Evolutionary conservation across 2,888 invertebrate species (phyloP), one percentile per base, ranked within the genome.

Genomic region (Scaptomyza parva): DNA sequence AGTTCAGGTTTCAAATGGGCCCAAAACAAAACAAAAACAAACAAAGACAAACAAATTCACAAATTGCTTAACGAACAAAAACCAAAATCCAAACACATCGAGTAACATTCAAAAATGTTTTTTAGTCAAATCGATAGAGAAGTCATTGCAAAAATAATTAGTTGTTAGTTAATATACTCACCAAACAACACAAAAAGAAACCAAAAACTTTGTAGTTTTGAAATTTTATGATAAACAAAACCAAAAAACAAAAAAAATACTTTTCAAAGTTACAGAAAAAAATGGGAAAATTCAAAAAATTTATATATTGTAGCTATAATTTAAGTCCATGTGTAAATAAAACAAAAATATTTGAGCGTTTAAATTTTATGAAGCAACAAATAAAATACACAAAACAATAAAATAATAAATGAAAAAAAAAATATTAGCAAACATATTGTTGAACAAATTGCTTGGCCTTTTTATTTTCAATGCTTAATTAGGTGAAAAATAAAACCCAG

Each of bases 1-100:
- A 77, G 74, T 87, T 87, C 88, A 87, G 86, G 86, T 87, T 87
- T 87, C 86, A 87, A 77, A 74, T 67, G 86, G 86, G 86, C 88
- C 86, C 86, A 88, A 71, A 59, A n/a, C n/a, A n/a, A n/a, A n/a
- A n/a, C n/a, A 63, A 70, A 35, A 64, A 59, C 69, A 28, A 28
- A 28, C 22, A 28, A 28, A 1, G 9, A 28, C 22, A 28, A 28
- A 1, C 2, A 28, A 67, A 74, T 52, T 55, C 43, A 48, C 48
- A 53, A 61, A 54, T 57, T 30, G 30, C 58, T 30, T 70, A 74
- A 62, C 59, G 51, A 53, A 51, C 52, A 60, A 79, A 77, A 64
- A 24, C 55, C 18, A 26, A 76, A 37, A 67, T 60, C 60, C 62
- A 58, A 76, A 85, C 76, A 86, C 86, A 85, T 87, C 82, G 88